These are phyloP conservation scores for Myrmecobius fasciatus DNA, from an alignment of 2,113 vertebrate species.

Conservation along the genomic window DNA sequence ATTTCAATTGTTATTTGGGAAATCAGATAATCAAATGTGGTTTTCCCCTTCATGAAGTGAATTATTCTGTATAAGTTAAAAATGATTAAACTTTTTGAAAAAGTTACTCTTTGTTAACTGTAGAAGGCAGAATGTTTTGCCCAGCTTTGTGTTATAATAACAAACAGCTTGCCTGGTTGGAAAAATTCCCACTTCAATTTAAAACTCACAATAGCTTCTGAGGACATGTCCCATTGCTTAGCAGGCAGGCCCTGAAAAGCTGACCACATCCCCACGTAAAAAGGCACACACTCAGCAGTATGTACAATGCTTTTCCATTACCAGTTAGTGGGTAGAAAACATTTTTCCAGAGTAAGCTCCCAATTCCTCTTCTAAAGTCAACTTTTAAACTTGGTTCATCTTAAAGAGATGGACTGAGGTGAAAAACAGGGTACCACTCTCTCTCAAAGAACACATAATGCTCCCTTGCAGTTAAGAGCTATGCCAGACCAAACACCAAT, in stretches of 20 bases:
- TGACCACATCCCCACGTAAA: conserved; percentile 56
- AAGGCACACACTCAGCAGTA: conserved; percentile 43
- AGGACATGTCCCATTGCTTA: conserved; percentile 61
- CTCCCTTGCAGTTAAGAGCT: not conserved
- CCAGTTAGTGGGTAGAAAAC: conserved; percentile 56
- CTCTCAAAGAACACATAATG: not conserved
- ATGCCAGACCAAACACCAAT: not conserved
- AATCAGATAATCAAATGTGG: not conserved
- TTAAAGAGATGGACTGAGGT: conserved; percentile 6
- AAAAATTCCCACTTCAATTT: conserved; percentile 40
- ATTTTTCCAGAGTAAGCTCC: conserved; percentile 44
- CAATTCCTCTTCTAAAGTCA: conserved; percentile 49
- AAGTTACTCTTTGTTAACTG: conserved; percentile 23
- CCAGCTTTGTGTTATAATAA: conserved; percentile 32
- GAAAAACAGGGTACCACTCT: not conserved
- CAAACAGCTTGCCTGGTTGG: conserved; percentile 58
- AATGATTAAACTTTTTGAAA: conserved; percentile 3
- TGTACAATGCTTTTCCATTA: conserved; percentile 63
- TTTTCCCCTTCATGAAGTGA: conserved; percentile 44
- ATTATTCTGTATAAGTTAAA: conserved; percentile 39
- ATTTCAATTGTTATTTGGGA: not conserved
- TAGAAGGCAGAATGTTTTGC: conserved; percentile 16
- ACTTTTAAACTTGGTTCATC: conserved; percentile 38
- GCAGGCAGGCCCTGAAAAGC: conserved; percentile 47
- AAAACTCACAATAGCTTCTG: conserved; percentile 47